These are phyloP conservation scores for Portunus trituberculatus DNA, from an alignment of 1,140 invertebrate genomes.

Conservation along the genomic window DNA sequence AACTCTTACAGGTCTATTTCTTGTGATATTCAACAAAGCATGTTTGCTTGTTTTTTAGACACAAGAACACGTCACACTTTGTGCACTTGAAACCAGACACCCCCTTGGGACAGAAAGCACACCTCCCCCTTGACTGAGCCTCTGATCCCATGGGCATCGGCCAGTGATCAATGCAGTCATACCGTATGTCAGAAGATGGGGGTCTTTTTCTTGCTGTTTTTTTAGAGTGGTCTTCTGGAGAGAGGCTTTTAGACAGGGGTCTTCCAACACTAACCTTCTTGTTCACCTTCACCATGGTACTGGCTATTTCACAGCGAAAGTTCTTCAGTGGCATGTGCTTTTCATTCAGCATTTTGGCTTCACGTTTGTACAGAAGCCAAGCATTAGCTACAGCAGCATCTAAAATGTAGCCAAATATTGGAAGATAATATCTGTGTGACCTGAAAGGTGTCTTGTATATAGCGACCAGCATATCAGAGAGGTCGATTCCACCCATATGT, in stretches of 20 bases:
- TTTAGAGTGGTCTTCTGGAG: background rate
- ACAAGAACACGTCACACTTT: background rate
- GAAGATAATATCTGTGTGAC: background rate
- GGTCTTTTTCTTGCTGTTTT: background rate
- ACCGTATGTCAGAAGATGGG: background rate
- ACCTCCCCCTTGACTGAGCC: background rate
- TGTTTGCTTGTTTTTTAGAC: background rate
- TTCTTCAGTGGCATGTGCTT: background rate
- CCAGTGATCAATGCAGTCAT: background rate
- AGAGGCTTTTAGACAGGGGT: background rate
- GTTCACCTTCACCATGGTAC: background rate
- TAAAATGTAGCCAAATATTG: background rate
- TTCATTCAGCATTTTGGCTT: background rate
- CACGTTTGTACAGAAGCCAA: conserved; percentile 9
- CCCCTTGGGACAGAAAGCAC: background rate
- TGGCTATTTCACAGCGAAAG: background rate
- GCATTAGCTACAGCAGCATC: background rate
- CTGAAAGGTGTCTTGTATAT: background rate
- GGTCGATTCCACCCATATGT: conserved; percentile 2
- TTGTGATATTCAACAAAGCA: conserved; percentile 40
- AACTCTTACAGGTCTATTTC: background rate
- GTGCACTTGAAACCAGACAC: background rate
- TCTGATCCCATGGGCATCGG: background rate
- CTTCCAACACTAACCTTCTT: background rate
- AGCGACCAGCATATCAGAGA: background rate